phyloP scores from a whole-genome alignment of 2,888 invertebrate species.

The Plutella xylostella region DNA sequence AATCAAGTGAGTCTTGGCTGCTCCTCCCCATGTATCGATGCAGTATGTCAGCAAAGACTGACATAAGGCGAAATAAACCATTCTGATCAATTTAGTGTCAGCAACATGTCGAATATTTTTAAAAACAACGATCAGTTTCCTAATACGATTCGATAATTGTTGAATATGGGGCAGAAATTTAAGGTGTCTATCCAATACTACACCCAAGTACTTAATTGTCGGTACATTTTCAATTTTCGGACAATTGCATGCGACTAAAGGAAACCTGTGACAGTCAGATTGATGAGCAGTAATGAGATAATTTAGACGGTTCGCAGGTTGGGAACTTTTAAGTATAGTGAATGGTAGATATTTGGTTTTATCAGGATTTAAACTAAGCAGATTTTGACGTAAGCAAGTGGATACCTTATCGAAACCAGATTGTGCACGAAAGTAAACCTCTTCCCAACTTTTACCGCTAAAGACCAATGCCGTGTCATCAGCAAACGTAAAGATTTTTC shows the following conservation, averaged over 20 bases:
- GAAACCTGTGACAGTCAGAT: not conserved
- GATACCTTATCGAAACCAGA: not conserved
- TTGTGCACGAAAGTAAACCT: not conserved
- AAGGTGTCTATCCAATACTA: not conserved
- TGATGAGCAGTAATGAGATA: not conserved
- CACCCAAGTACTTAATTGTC: not conserved
- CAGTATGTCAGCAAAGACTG: constrained; percentile 11
- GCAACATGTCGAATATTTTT: not conserved
- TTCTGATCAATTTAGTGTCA: not conserved
- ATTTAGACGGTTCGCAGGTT: not conserved
- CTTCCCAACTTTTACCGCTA: not conserved
- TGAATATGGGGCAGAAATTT: not conserved
- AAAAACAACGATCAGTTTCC: not conserved
- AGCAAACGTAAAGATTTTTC: not conserved
- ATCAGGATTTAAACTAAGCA: no score
- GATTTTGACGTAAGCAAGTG: no score
- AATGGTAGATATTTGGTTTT: no score
- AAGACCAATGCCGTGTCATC: constrained; percentile 2
- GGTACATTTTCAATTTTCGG: not conserved
- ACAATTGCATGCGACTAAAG: not conserved
- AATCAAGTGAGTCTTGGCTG: constrained; percentile 1
- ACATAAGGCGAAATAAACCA: constrained; percentile 7
- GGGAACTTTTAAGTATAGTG: not conserved
- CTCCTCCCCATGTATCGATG: constrained; percentile 9
- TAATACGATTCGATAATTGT: not conserved